Conservation (phyloP, 2,113 vertebrate species). For the Garra rufa region DNA sequence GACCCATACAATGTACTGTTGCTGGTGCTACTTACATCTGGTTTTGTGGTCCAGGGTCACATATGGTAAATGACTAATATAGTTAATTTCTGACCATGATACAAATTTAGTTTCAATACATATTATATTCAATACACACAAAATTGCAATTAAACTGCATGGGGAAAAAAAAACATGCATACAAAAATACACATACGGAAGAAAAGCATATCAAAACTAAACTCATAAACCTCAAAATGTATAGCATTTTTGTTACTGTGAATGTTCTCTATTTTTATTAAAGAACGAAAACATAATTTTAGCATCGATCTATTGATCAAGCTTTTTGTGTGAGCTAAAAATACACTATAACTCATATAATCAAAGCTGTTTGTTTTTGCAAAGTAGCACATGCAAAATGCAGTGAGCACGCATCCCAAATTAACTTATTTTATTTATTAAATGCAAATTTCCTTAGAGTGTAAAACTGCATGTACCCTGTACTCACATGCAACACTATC, state of each 20-base stretch:
- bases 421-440: too few relatives aligned
- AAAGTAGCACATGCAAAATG: too few relatives aligned
- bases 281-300: not conserved
- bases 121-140: too few relatives aligned
- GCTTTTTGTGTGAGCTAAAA: not conserved
- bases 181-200: not conserved
- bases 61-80: too few relatives aligned
- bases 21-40: too few relatives aligned
- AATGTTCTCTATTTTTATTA: not conserved
- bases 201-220: not conserved
- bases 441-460: too few relatives aligned
- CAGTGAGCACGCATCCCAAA: too few relatives aligned
- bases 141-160: not conserved
- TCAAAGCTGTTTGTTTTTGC: not conserved
- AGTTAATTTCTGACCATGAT: not conserved
- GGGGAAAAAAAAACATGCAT: not conserved
- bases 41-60: too few relatives aligned
- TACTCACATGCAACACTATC: not conserved
- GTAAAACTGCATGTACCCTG: too few relatives aligned
- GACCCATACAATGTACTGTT: too few relatives aligned
- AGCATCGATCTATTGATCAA: not conserved
- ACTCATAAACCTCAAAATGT: not conserved
- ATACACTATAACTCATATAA: not conserved
- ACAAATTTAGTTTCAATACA: too few relatives aligned
- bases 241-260: not conserved